Base-by-base conservation (phyloP, 2,888 invertebrate species). In the Pollenia griseotomentosa region DNA sequence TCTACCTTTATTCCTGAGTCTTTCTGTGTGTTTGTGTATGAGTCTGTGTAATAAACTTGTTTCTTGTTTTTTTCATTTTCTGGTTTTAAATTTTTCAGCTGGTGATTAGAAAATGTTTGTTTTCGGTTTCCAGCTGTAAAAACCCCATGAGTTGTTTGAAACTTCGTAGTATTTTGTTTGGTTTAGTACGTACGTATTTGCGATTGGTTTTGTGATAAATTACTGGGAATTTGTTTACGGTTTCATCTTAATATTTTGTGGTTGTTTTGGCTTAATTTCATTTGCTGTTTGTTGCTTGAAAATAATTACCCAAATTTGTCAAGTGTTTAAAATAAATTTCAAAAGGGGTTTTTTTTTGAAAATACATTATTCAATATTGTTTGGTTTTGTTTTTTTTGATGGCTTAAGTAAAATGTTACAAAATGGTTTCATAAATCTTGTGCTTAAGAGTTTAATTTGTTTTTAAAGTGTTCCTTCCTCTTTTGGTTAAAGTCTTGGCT, bases 131-230 rank as follows among this genome's bases (percentile, higher is more conserved):
- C 11, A 14, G 66, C 11, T 33, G 59, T 33, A 19, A 19, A 1
- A n/a, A 23, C 42, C 42, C 12, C 63, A 65, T 12, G 66, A 57
- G 46, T 74, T 65, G 46, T 53, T n/a, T 51, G 16, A 19, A 59
- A 55, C 53, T 12, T 33, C 23, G 9, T 59, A 4, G 5, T 23
- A 33, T 40, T 40, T 59, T 65, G n/a, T 16, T 12, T 5, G 16
- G 55, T n/a, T 51, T 44, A 53, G 77, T 68, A n/a, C 5, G 40
- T 61, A n/a, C 5, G 40, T 61, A n/a, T 61, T 66, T 53, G 61
- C 51, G 63, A 61, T 83, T 83, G 71, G 75, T 73, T 75, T 48
- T 80, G 83, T 83, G 83, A 86, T 86, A 77, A 83, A 86, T 83
- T 73, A 77, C 80, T 66, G 8, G 14, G 53, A 71, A 81, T 83